These are phyloP conservation scores for Rhyacichthys aspro DNA, from an alignment of 2,797 vertebrate genomes.

Conservation along the genomic window DNA sequence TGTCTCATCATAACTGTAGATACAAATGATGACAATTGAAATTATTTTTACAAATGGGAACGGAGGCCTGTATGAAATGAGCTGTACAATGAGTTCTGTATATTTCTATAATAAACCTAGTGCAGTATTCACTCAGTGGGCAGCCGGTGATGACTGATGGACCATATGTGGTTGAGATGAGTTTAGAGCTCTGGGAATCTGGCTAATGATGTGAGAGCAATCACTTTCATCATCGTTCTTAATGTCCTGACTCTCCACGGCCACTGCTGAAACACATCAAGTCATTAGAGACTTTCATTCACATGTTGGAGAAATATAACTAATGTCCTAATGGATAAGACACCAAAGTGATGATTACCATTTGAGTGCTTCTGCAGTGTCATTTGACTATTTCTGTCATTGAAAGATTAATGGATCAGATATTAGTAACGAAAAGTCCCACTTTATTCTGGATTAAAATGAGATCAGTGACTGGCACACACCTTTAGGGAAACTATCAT, in stretches of 20 bases:
- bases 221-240: slow-evolving; percentile 48
- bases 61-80: slow-evolving; percentile 7
- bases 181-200: slow-evolving; percentile 36
- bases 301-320: slow-evolving; percentile 29
- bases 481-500: slow-evolving; percentile 25
- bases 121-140: slow-evolving; percentile 7
- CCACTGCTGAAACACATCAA: slow-evolving; percentile 61
- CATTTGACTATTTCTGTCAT: slow-evolving; percentile 22
- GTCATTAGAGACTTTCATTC: slow-evolving; percentile 48
- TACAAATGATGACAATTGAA: neutral
- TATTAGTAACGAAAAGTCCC: slow-evolving; percentile 19
- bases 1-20: slow-evolving; percentile 10
- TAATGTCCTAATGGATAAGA: slow-evolving; percentile 26
- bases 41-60: slow-evolving; percentile 7
- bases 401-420: slow-evolving; percentile 33
- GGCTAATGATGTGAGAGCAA: slow-evolving; percentile 59
- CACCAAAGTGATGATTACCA: slow-evolving; percentile 19
- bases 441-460: slow-evolving; percentile 34
- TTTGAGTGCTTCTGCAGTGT: slow-evolving; percentile 6
- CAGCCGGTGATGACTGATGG: slow-evolving; percentile 17
- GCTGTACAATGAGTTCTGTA: neutral
- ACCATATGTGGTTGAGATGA: slow-evolving; percentile 15
- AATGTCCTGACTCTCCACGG: slow-evolving; percentile 55
- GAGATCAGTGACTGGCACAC: slow-evolving; percentile 39
- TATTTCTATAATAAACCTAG: slow-evolving; percentile 22